Evolutionary conservation across 2,113 vertebrate genomes (phyloP).

Genomic region (Podilymbus podiceps): DNA sequence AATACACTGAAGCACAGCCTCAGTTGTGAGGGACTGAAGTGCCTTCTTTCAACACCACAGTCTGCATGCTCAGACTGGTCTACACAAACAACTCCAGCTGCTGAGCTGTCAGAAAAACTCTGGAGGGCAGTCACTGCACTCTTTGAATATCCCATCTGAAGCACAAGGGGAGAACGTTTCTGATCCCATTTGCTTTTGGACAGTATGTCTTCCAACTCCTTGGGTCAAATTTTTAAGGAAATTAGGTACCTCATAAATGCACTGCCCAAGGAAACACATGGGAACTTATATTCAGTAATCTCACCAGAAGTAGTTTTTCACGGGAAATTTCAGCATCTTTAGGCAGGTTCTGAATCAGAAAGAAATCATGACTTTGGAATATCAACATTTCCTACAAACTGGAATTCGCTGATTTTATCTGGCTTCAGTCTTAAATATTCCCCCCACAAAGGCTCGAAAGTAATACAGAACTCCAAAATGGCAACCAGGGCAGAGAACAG

Average conservation of each 20-base stretch:
- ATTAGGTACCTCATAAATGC: neutral
- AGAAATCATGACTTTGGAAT: neutral
- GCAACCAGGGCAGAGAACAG: neutral
- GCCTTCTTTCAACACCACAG: neutral
- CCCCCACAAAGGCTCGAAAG: accelerated
- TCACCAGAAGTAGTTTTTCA: neutral
- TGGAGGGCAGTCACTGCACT: constrained; percentile 1
- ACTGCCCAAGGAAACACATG: neutral
- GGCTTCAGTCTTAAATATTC: neutral
- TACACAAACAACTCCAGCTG: neutral
- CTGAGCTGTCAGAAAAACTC: neutral
- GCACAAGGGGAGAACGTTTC: neutral
- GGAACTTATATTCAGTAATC: neutral
- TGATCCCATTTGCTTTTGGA: neutral
- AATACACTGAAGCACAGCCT: neutral
- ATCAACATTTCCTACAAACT: neutral
- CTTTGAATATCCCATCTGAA: neutral
- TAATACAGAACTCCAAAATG: neutral
- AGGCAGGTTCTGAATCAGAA: neutral
- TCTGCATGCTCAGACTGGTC: neutral
- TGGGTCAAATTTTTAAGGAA: neutral
- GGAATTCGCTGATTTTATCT: neutral
- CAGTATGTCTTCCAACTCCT: neutral
- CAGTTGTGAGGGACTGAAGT: neutral
- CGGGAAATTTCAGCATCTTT: neutral